Evolutionary conservation across 2,113 vertebrate genomes (phyloP).

Genomic region (Spermophilus dauricus): DNA sequence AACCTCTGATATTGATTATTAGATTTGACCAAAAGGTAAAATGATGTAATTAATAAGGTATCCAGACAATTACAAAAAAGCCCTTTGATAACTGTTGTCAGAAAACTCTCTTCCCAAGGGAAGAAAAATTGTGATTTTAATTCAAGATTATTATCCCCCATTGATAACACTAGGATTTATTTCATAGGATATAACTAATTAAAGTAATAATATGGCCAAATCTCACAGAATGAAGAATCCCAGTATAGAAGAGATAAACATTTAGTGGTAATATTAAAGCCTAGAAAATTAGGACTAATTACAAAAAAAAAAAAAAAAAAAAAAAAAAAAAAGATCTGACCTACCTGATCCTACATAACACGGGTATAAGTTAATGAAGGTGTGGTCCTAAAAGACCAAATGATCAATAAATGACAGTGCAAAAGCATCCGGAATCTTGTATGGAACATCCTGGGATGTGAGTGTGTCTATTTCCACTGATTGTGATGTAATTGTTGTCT

Average conservation of each 20-base stretch:
- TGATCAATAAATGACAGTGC: not conserved
- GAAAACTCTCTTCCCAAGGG: not conserved
- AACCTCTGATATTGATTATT: not conserved
- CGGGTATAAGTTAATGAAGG: constrained; percentile 47
- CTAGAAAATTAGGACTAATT: constrained; percentile 32
- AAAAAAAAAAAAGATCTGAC: not conserved
- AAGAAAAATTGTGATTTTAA: constrained; percentile 11
- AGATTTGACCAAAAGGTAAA: constrained; percentile 1
- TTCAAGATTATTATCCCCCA: not conserved
- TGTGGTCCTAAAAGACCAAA: not conserved
- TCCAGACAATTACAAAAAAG: not conserved
- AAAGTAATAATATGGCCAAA: not conserved
- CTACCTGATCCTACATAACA: not conserved
- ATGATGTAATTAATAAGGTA: constrained; percentile 13
- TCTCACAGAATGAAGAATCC: not conserved
- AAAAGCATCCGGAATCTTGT: not conserved
- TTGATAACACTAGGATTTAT: not conserved
- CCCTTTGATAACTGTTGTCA: not conserved
- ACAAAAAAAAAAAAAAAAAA: no score
- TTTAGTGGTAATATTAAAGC: constrained; percentile 18
- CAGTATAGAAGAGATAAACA: not conserved
- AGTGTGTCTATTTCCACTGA: not conserved
- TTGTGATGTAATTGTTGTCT: not conserved
- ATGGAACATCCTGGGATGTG: not conserved
- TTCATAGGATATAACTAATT: not conserved